Evolutionary conservation across 2,113 vertebrate species (phyloP), one percentile per base, ranked within the genome.

Genomic region (Prietella phreatophila): DNA sequence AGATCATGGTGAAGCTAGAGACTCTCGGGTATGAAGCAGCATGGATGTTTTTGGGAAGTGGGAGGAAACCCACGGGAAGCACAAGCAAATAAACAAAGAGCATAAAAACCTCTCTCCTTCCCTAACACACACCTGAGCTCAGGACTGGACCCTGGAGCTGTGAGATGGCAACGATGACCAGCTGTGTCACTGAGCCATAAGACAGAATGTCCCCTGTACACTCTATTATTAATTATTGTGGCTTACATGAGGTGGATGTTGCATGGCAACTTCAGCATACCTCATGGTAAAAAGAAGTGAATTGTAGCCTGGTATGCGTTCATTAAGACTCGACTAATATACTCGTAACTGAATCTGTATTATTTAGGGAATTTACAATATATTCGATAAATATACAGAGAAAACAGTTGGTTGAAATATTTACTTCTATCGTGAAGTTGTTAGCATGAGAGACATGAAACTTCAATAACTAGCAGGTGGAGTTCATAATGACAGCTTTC

Each of bases 401-500:
- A 39, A 73, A 10, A 6, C 14, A 33, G n/a, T 33, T 69, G 1
- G n/a, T 33, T 69, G 1, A 71, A 75, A 58, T 33, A 56, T 55
- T 53, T n/a, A n/a, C 53, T 33, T 39, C 22, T 67, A 33, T 60
- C 25, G 39, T 47, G 25, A 39, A 61, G 36, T 15, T 47, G 22
- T 75, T 61, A 75, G 30, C 5, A n/a, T 27, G 20, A 73, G 13
- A 85, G 69, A 17, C n/a, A 83, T 17, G 17, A 61, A 67, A 13
- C 11, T 83, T 20, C 56, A 56, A 65, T 19, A 82, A 83, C 85
- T 83, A 86, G 69, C 71, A 14, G 36, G 47, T 50, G 36, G 69
- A 82, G 50, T 67, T 60, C 39, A 55, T 87, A 27, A 76, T 76
- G 36, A 50, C 25, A 42, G 60, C 30, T 50, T 78, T 86, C 27